Evolutionary conservation across 2,888 invertebrate genomes (phyloP), one percentile per base, ranked within the genome.

Genomic region (Ceratothoa steindachneri): DNA sequence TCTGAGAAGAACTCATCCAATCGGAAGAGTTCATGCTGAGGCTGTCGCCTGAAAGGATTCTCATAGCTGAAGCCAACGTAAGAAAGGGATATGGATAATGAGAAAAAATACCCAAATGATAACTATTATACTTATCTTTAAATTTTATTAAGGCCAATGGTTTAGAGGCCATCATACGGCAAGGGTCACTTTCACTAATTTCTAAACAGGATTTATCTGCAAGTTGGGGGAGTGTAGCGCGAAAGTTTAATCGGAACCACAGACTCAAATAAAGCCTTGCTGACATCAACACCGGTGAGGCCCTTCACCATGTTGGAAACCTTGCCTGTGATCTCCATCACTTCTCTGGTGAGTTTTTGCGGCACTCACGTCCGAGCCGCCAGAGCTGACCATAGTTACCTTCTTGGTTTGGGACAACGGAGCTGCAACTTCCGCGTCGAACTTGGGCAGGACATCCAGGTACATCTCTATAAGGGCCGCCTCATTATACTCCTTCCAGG

Each of bases 401-500:
- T 96, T 96, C 85, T 95, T 95, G 5, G 94, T 90, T 85, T 97
- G 94, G 0, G 95, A 92, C 81, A 98, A 85, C 4, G 97, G 97
- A 29, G 96, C 96, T 51, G 97, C 95, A 64, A 97, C 93, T 86
- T 97, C 97, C 30, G 97, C 97, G 28, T 96, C 96, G 83, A 97
- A 89, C 90, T 95, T 96, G 22, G 97, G 97, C 82, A 98, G 86
- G 52, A 93, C 92, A 73, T 97, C 95, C 77, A 98, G 88, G 83
- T 97, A 90, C 97, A 98, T 97, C 83, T 97, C 97, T 75, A 95
- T 90, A 91, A 95, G 93, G 12, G 96, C 95, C 31, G 96, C 95
- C 69, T 92, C 94, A 81, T 95, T 93, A 85, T 97, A 98, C 83
- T 97, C 95, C 83, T 92, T 93, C 91, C 93, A 97, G 19, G 98